Evolutionary conservation across 2,797 vertebrate genomes (phyloP).

Genomic region (Melanotaenia parkinsoni): DNA sequence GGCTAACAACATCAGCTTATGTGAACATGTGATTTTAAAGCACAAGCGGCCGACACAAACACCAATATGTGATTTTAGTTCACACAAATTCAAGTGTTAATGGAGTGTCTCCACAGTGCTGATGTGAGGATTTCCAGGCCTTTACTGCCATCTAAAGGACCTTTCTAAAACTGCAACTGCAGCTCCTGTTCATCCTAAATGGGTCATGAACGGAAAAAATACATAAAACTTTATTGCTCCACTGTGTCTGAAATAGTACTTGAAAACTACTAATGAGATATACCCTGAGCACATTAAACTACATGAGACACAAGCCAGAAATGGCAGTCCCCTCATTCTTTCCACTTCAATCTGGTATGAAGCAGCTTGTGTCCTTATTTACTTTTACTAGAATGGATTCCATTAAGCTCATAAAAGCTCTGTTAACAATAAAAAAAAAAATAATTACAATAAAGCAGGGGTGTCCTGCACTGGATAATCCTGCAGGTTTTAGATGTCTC

Average conservation of each 20-base stretch:
- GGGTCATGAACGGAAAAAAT: neutral
- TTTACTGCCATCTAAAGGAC: constrained; percentile 75
- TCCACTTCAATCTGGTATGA: neutral
- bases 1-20: neutral
- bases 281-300: too few species aligned
- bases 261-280: neutral
- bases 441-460: neutral
- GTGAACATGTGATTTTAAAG: constrained; percentile 11
- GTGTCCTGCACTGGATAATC: too few species aligned
- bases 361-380: neutral
- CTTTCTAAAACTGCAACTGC: constrained; percentile 18
- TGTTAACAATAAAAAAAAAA: neutral
- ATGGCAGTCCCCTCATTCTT: neutral
- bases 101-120: neutral
- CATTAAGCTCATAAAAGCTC: neutral
- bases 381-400: too few species aligned
- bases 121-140: constrained; percentile 3
- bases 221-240: neutral
- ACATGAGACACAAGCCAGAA: neutral
- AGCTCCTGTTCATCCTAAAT: neutral
- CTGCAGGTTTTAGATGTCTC: too few species aligned
- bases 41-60: neutral
- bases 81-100: constrained; percentile 22
- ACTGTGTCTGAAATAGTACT: too few species aligned
- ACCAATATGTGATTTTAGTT: constrained; percentile 13